Percentiles rank a stretch among this genome's conserved stretches.
These are phyloP conservation scores for Linnaemya vulpina DNA, from an alignment of 2,888 invertebrate genomes.

Conservation along the genomic window DNA sequence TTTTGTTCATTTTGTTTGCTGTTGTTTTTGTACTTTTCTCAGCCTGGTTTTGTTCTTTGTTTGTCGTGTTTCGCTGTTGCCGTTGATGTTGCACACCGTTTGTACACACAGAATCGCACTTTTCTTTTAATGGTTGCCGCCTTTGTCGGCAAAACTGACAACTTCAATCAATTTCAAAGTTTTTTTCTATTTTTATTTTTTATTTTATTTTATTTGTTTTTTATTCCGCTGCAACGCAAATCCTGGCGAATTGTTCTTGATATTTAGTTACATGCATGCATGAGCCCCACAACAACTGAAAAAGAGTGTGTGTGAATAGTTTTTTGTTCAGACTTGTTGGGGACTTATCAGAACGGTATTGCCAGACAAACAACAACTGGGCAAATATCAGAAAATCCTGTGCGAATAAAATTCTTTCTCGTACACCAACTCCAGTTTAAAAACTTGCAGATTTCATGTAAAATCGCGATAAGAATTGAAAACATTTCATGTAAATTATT, in stretches of 20 bases:
- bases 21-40: constrained; percentile 27
- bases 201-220: neutral
- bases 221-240: constrained; percentile 58
- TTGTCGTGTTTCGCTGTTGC: constrained; percentile 15
- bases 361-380: constrained; percentile 24
- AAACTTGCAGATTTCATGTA: neutral
- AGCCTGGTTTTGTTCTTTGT: constrained; percentile 43
- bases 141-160: constrained; percentile 74
- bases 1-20: constrained; percentile 38
- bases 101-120: constrained; percentile 46
- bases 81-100: constrained; percentile 53
- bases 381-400: too few species aligned
- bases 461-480: neutral
- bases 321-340: constrained; percentile 17
- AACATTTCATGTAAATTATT: neutral
- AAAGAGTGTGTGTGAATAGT: constrained; percentile 51
- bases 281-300: constrained; percentile 22
- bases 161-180: constrained; percentile 74
- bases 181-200: too few species aligned
- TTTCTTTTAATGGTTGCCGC: constrained; percentile 71
- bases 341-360: constrained; percentile 6
- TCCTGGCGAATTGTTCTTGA: constrained; percentile 70
- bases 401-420: neutral
- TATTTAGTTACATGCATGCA: constrained; percentile 68
- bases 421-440: too few species aligned